phyloP scores from a whole-genome alignment of 2,888 invertebrate species.

The Neoaliturus tenellus region DNA sequence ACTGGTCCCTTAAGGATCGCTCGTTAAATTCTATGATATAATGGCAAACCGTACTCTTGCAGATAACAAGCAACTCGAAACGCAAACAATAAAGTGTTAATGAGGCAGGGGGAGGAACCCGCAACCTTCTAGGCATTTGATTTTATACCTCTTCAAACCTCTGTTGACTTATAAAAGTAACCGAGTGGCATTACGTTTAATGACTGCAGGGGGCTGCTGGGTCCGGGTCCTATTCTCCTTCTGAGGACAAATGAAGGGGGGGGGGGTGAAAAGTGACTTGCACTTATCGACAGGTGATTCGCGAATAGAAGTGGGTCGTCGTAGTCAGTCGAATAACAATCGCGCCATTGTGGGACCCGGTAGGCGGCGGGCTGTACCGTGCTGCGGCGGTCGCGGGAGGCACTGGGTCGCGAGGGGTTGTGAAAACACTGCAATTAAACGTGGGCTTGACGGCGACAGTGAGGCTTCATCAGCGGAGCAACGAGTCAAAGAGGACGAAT shows the following conservation, averaged over 20 bases:
- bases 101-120: neutral
- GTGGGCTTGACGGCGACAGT: too few relatives aligned
- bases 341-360: neutral
- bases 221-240: neutral
- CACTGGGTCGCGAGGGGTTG: neutral
- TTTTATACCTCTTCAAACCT: neutral
- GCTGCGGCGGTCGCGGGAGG: neutral
- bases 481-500: too few relatives aligned
- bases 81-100: neutral
- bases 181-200: neutral
- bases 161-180: neutral
- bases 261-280: slow-evolving; percentile 8
- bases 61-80: neutral
- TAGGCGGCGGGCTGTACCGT: neutral
- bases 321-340: slow-evolving; percentile 5
- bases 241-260: neutral
- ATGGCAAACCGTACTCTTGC: too few relatives aligned
- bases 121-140: neutral
- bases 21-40: too few relatives aligned
- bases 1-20: too few relatives aligned
- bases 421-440: too few relatives aligned
- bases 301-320: slow-evolving; percentile 22
- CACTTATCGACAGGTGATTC: neutral
- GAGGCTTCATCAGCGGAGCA: too few relatives aligned
- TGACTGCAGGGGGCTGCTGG: neutral